phyloP scores from a whole-genome alignment of 2,113 vertebrate genomes.

The Dicrurus megarhynchus region DNA sequence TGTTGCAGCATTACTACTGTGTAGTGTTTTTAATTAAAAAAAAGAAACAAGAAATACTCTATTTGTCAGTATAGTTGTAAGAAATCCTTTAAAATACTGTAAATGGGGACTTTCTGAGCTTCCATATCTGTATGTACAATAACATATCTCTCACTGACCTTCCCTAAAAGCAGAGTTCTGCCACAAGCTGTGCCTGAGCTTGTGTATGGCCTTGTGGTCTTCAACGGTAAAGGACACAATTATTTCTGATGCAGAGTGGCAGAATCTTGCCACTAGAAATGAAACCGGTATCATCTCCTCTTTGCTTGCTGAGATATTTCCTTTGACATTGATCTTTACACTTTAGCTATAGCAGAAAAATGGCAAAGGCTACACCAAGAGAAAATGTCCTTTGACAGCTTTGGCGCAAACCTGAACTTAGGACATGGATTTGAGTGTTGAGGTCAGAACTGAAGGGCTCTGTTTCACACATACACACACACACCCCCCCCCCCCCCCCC shows the following conservation, averaged over 20 bases:
- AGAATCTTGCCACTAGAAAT: constrained; percentile 23
- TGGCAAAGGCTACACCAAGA: not conserved
- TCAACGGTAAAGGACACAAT: fast-evolving
- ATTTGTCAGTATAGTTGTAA: not conserved
- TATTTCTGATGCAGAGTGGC: constrained; percentile 25
- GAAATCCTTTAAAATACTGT: not conserved
- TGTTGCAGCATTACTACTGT: not conserved
- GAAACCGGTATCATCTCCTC: not conserved
- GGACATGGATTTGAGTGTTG: not conserved
- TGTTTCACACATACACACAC: not conserved
- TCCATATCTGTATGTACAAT: not conserved
- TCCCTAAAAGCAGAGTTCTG: not conserved
- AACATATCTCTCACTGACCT: not conserved
- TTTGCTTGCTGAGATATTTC: not conserved
- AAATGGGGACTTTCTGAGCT: not conserved
- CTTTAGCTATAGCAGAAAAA: not conserved
- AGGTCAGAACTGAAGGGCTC: not conserved
- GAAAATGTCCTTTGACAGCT: not conserved
- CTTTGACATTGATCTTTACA: not conserved
- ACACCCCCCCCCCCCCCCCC: too few species aligned
- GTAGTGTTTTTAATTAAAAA: not conserved
- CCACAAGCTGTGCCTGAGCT: not conserved
- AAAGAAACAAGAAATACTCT: too few species aligned
- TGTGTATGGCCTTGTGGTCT: not conserved
- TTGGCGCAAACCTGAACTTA: not conserved